A percentile compares a stretch with the other conserved stretches of the same genome.
Evolutionary conservation across 53 echinoderm and acorn worm genomes (phyloP).

Genomic region (Apostichopus leukothele): DNA sequence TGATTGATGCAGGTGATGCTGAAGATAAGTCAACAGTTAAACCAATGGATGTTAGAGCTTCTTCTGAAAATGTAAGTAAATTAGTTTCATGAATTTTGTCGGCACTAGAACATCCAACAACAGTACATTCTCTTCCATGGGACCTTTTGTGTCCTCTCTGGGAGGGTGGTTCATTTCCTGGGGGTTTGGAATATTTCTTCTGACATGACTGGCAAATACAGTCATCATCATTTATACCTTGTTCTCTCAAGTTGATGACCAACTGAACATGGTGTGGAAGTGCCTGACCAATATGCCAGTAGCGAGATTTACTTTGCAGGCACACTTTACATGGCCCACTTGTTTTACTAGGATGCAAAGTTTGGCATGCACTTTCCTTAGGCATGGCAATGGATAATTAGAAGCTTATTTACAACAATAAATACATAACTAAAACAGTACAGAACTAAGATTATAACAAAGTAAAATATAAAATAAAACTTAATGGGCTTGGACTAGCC

Average conservation of each 20-base stretch:
- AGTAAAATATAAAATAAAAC: too few species aligned
- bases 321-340: constrained; percentile 14
- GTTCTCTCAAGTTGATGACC: neutral
- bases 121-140: neutral
- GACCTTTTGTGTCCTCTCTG: neutral
- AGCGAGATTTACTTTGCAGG: neutral
- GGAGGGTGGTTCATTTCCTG: neutral
- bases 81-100: neutral
- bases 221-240: neutral
- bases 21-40: neutral
- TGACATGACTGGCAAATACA: constrained; percentile 33
- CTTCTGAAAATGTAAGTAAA: neutral
- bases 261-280: neutral
- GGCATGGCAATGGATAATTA: too few species aligned
- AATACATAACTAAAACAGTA: too few species aligned
- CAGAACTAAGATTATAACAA: too few species aligned
- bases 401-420: too few species aligned
- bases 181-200: neutral
- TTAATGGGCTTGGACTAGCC: too few species aligned
- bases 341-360: neutral
- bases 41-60: neutral
- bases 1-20: neutral
- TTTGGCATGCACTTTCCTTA: too few species aligned
- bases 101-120: neutral
- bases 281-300: constrained; percentile 8